phyloP scores from a whole-genome alignment of 1,140 invertebrate species.

The Pseudomyrmex cubaensis region DNA sequence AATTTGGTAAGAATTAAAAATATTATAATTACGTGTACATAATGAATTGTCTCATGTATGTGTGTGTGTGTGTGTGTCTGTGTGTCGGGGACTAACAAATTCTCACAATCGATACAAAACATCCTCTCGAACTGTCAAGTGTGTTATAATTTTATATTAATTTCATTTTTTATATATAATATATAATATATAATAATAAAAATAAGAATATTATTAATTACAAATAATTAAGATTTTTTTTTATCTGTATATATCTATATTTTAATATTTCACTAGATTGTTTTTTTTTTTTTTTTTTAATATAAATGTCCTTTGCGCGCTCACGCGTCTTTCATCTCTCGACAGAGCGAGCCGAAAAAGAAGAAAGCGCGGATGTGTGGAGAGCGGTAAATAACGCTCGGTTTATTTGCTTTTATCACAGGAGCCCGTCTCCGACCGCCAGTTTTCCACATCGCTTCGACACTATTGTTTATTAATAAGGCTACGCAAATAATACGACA shows the following conservation, averaged over 20 bases:
- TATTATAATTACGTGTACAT: constrained; percentile 42
- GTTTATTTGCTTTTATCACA: constrained; percentile 83
- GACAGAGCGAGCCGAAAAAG: constrained; percentile 12
- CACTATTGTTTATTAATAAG: constrained; percentile 40
- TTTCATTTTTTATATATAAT: constrained; percentile 66
- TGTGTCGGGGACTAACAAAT: constrained; percentile 7
- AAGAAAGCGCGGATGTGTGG: constrained; percentile 44
- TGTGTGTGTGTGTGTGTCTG: neutral
- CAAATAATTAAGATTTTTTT: constrained; percentile 73
- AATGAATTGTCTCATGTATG: neutral
- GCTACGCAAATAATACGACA: constrained; percentile 33
- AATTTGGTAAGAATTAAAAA: constrained; percentile 47
- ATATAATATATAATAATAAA: constrained; percentile 77
- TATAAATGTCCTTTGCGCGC: constrained; percentile 66
- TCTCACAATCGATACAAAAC: constrained; percentile 1
- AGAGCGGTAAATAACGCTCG: constrained; percentile 47
- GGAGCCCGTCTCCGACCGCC: constrained; percentile 77
- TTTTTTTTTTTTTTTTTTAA: constrained; percentile 80
- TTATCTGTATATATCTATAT: constrained; percentile 75
- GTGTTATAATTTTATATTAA: constrained; percentile 72
- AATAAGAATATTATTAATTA: constrained; percentile 78
- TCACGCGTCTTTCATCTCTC: neutral
- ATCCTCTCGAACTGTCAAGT: constrained; percentile 50
- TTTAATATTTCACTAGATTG: constrained; percentile 84
- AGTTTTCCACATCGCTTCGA: constrained; percentile 55